Base-by-base conservation (phyloP, 1,140 invertebrate species). In the Musca vetustissima region DNA sequence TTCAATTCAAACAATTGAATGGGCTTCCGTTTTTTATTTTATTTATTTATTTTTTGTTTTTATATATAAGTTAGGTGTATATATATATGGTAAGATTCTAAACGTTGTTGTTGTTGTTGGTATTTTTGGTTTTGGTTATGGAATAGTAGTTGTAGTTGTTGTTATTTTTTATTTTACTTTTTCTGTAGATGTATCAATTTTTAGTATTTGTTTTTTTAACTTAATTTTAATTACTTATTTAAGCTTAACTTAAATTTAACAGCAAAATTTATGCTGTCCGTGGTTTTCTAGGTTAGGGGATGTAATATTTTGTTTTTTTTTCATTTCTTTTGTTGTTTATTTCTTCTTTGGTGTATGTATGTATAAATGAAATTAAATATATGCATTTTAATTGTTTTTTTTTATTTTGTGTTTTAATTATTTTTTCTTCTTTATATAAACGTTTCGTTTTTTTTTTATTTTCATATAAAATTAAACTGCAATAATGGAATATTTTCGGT, bases 331-430 rank as follows among this genome's bases (percentile, higher is more conserved):
- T 59, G 14, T 13, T 43, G 36, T 43, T 43, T 43, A 2, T 11
- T 13, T 43, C 36, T 43, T 43, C 28, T 61, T 22, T 61, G 57
- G 55, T 61, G 57, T 61, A 61, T 61, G 57, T 61, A 61, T 61
- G 57, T 61, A 61, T 61, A 61, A 61, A 61, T 61, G 57, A 36
- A 19, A 13, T 61, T 36, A 43, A 61, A 19, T 61, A 43, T 21
- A 52, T 52, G 21, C 21, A 19, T 19, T n/a, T n/a, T n/a, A n/a
- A n/a, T n/a, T n/a, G n/a, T n/a, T n/a, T n/a, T n/a, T 21, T 52
- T 21, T 52, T 19, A 15, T 49, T n/a, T 49, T 7, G 13, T 52
- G 4, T 21, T 21, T 52, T 52, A 52, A 19, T 52, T 52, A 21
- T 52, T 19, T 52, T 9, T 43, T 36, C 19, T 61, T 61, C 17